phyloP scores from a whole-genome alignment of 1,140 invertebrate species.

The Trachymyrmex septentrionalis region DNA sequence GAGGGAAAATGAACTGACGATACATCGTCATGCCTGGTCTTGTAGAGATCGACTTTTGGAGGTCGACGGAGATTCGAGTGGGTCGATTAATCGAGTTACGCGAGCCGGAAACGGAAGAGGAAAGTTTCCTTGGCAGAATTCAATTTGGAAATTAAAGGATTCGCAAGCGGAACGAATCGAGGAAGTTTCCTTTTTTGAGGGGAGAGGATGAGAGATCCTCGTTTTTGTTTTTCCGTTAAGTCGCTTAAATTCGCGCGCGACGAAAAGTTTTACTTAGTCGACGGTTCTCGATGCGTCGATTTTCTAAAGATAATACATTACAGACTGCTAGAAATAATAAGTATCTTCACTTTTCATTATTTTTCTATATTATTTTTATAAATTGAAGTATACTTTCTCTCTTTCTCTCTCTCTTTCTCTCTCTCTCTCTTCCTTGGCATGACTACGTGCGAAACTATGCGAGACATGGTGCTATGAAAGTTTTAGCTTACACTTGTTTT shows the following conservation, averaged over 20 bases:
- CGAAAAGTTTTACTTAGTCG: slow-evolving; percentile 35
- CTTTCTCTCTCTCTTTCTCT: not conserved
- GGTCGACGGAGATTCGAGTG: slow-evolving; percentile 57
- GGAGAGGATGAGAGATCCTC: slow-evolving; percentile 3
- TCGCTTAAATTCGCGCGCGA: slow-evolving; percentile 38
- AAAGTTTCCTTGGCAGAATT: slow-evolving; percentile 61
- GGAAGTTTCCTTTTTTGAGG: slow-evolving; percentile 51
- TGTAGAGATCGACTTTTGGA: slow-evolving; percentile 51
- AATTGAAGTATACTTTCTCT: not conserved
- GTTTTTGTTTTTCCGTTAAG: slow-evolving; percentile 53
- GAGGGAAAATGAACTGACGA: slow-evolving; percentile 20
- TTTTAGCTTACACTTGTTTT: slow-evolving; percentile 35
- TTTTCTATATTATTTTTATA: slow-evolving; percentile 21
- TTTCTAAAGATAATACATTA: slow-evolving; percentile 14
- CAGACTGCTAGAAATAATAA: slow-evolving; percentile 8
- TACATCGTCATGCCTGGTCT: slow-evolving; percentile 12
- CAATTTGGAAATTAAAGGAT: slow-evolving; percentile 65
- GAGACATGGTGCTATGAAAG: not conserved
- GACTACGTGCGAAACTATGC: not conserved
- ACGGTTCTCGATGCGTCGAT: slow-evolving; percentile 6
- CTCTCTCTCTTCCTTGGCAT: not conserved
- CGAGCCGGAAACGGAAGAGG: slow-evolving; percentile 60
- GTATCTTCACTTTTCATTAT: not conserved
- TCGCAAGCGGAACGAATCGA: slow-evolving; percentile 61
- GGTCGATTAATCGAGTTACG: slow-evolving; percentile 63